A percentile compares a stretch with the other conserved stretches of the same genome.
Conservation (phyloP, 2,888 invertebrate genomes). For the Tipula vernalis region DNA sequence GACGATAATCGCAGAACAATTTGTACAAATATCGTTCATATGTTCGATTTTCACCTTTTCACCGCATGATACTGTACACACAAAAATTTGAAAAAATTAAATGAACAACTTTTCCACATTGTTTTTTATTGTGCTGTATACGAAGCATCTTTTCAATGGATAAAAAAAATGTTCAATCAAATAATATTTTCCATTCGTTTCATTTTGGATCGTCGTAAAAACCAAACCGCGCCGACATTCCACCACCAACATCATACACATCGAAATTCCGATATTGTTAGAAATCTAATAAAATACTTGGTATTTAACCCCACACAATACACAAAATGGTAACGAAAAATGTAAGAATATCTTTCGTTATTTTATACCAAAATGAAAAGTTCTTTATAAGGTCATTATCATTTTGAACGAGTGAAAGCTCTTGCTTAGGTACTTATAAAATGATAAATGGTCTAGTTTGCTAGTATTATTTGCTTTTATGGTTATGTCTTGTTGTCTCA, state of each 20-base stretch:
- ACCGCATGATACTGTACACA: background rate
- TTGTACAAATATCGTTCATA: background rate
- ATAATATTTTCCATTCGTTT: background rate
- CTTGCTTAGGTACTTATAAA: background rate
- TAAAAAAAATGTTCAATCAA: background rate
- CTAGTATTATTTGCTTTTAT: background rate
- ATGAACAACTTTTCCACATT: background rate
- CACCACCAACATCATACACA: background rate
- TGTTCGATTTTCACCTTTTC: background rate
- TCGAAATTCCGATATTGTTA: background rate
- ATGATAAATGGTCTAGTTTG: background rate
- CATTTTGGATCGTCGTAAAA: background rate
- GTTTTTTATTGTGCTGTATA: background rate
- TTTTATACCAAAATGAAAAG: background rate
- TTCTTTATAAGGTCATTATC: background rate
- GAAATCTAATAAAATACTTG: background rate
- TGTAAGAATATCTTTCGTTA: background rate
- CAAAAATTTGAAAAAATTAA: too few species aligned
- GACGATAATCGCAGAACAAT: background rate
- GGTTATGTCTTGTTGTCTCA: background rate
- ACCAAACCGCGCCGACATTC: too few species aligned
- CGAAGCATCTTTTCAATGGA: background rate
- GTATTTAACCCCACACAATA: background rate
- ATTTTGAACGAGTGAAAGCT: background rate
- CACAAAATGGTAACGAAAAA: background rate